Evolutionary conservation across 2,797 vertebrate genomes (phyloP), one percentile per base, ranked within the genome.

Genomic region (Lacerta viridis): DNA sequence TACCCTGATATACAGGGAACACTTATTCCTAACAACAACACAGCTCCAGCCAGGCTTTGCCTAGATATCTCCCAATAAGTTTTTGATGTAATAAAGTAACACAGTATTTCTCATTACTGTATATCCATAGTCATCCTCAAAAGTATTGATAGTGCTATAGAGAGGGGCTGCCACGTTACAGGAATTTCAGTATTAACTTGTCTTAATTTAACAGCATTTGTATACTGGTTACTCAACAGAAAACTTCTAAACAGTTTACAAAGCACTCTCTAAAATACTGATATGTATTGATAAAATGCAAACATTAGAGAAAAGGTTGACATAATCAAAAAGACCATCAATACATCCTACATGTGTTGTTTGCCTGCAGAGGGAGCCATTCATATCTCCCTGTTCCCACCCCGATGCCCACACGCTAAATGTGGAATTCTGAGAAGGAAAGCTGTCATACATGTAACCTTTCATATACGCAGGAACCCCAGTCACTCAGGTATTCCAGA

Each of bases 1-100:
- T 33, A 33, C 33, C 33, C 33, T 33, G 33, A 33, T 33, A 33
- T 33, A 33, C 88, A 90, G 85, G 89, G 90, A 66, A 3, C 36
- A 36, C 7, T 85, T 79, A 41, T 68, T 55, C 25, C 69, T 59
- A 20, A 72, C 20, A 69, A 33, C 43, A 83, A 4, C 25, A 82
- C 76, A 55, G 5, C 43, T 50, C 17, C 43, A 50, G 27, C 43
- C 43, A 55, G n/a, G 5, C 33, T 74, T 17, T 33, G 33, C 33
- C 15, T 36, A 33, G 10, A 72, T 72, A 33, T 72, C 15, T 4
- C 13, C 71, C 15, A 33, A 7, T 13, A 7, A 25, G 29, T 68
- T 68, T 68, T 68, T 68, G 27, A 25, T 68, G 27, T 25, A 68
- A 29, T 29, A 66, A 8, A 25, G 17, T 25, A 29, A 71, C 25